Base-by-base conservation (phyloP, 2,797 vertebrate genomes). In the Xiphorhynchus erythropygius region DNA sequence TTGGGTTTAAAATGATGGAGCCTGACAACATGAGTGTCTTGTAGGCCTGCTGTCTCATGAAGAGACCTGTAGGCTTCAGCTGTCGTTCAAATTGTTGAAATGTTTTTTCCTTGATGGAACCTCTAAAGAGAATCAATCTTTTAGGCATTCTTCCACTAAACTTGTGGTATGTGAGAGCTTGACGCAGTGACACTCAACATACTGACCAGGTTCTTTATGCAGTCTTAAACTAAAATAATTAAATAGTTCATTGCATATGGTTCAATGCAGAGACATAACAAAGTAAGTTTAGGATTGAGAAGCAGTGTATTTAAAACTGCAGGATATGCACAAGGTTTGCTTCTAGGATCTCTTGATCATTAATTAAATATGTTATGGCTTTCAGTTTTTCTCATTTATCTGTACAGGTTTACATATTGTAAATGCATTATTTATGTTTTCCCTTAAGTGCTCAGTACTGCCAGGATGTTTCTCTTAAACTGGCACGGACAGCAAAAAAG, bases 281-380 rank as follows among this genome's bases (percentile, higher is more conserved):
- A 46, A 80, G 35, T 37, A 60, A 64, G 47, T 56, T 80, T 56
- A 81, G 53, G 71, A 32, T 91, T 93, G 78, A 89, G 88, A 86
- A 69, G 47, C 39, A 64, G 37, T 39, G 5, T 47, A 52, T 78
- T 96, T 90, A 78, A 96, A 91, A 93, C 78, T 94, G 81, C 84
- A 91, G 75, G 68, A 50, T 63, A 8, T 62, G 53, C 57, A 95
- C 73, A 80, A 50, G 94, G 81, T 90, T 95, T 89, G 87, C 93
- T 92, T 82, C 78, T 68, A 67, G 92, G 69, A 57, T 78, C 60
- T 90, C 52, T 78, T 80, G 69, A 70, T 87, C 90, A 95, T 97
- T 96, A 97, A 94, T 96, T 96, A 97, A 97, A 90, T 94, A 96
- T 91, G 87, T 94, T 96, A 90, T 93, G 56, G 68, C 80, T 97